phyloP scores from a whole-genome alignment of 2,888 invertebrate genomes.

The Nipponacmea schrenckii region DNA sequence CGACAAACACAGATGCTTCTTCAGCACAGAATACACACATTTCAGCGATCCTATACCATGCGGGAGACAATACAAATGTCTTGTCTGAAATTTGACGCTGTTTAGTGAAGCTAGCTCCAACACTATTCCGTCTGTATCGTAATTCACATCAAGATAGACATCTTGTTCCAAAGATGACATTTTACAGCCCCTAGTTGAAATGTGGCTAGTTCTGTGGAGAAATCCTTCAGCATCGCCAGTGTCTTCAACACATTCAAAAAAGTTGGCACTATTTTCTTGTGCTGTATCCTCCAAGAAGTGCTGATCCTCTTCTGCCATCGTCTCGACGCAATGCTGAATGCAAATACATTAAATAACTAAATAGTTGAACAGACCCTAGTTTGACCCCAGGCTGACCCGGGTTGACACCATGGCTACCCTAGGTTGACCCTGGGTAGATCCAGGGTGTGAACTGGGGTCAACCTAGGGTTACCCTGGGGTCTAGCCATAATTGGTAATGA shows the following conservation, averaged over 20 bases:
- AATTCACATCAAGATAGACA: background rate
- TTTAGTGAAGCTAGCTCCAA: background rate
- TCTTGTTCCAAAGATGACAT: background rate
- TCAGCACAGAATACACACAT: background rate
- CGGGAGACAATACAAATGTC: background rate
- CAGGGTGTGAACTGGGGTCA: too few species aligned
- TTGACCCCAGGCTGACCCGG: too few species aligned
- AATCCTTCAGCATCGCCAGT: background rate
- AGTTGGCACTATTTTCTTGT: background rate
- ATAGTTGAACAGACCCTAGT: too few species aligned
- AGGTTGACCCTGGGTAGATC: too few species aligned
- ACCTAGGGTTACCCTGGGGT: too few species aligned
- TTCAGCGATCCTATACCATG: background rate
- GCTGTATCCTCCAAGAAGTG: background rate
- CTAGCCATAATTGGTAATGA: too few species aligned
- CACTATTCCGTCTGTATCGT: background rate
- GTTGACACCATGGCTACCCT: too few species aligned
- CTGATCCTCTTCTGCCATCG: background rate
- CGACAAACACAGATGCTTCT: background rate
- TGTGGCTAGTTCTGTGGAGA: background rate
- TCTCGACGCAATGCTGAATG: too few species aligned
- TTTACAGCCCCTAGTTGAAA: background rate
- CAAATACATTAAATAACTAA: too few species aligned
- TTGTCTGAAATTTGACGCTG: background rate
- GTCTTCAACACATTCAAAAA: background rate